A percentile compares a stretch with the other conserved stretches of the same genome.
Evolutionary conservation across 92 coral and sea anemone species (phyloP).

Genomic region (Meandrina meandrites): DNA sequence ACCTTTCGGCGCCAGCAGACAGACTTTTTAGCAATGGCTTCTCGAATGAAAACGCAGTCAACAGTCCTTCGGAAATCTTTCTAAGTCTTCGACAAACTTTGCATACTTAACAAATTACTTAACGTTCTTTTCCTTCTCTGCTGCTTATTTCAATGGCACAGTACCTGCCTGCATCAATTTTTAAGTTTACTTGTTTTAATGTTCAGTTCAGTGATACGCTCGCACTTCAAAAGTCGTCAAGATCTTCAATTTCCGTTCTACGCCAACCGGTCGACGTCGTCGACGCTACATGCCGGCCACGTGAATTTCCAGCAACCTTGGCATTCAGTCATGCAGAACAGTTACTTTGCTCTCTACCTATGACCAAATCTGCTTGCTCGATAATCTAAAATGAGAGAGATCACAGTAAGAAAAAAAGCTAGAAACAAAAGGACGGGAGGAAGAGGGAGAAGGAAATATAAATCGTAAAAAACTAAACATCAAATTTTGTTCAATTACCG

Average conservation of each 20-base stretch:
- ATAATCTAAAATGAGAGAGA: slow-evolving; percentile 18
- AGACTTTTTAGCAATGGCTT: background rate
- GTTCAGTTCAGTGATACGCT: background rate
- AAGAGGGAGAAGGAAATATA: background rate
- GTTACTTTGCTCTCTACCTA: slow-evolving; percentile 12
- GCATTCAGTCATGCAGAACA: background rate
- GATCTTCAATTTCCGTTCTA: background rate
- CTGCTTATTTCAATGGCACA: background rate
- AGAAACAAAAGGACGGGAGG: background rate
- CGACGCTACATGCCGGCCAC: background rate
- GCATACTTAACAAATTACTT: background rate
- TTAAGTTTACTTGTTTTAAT: background rate
- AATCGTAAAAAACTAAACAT: no score
- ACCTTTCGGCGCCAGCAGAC: background rate
- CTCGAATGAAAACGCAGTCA: background rate
- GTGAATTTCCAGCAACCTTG: background rate
- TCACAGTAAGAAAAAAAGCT: background rate
- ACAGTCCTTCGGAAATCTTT: background rate
- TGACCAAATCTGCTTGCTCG: slow-evolving; percentile 43
- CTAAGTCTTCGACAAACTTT: no score
- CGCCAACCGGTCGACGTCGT: no score
- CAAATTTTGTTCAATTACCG: slow-evolving; percentile 52
- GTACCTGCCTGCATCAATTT: background rate
- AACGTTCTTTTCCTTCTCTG: background rate
- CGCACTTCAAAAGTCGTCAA: background rate